Evolutionary conservation across 2,888 invertebrate species (phyloP).

Genomic region (Agriopis leucophaearia): DNA sequence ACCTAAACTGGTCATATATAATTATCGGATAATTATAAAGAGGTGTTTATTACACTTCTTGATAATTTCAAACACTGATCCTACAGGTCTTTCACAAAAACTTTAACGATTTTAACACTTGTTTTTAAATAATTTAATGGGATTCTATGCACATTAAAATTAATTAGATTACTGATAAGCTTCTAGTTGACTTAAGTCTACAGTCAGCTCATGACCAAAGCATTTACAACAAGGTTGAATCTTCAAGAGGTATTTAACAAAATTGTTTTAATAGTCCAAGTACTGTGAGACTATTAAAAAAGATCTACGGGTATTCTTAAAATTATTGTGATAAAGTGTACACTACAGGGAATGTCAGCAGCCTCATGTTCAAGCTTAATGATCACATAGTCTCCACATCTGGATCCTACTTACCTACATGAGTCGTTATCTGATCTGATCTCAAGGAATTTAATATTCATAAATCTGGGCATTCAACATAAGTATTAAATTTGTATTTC

Average conservation of each 20-base stretch:
- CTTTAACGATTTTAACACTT: not conserved
- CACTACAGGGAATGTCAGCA: conserved; percentile 22
- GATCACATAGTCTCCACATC: conserved; percentile 8
- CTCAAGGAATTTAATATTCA: conserved; percentile 20
- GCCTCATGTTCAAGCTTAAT: conserved; percentile 21
- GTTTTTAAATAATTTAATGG: not conserved
- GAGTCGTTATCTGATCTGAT: conserved; percentile 4
- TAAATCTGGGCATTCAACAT: conserved; percentile 2
- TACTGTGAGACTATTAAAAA: not conserved
- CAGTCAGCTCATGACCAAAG: too few relatives aligned
- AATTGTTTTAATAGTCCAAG: not conserved
- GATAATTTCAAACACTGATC: too few relatives aligned
- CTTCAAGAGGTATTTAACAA: not conserved
- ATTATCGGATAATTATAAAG: too few relatives aligned
- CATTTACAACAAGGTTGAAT: not conserved
- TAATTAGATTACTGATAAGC: not conserved
- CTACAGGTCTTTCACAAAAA: too few relatives aligned
- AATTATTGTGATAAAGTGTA: not conserved
- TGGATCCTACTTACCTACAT: conserved; percentile 4
- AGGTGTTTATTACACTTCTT: too few relatives aligned
- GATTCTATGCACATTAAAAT: not conserved
- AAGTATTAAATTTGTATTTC: not conserved
- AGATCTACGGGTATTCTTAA: not conserved
- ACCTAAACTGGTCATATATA: too few relatives aligned
- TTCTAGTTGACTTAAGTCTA: not conserved